Evolutionary conservation across 2,888 invertebrate species (phyloP).

Genomic region (Globia sparganii): DNA sequence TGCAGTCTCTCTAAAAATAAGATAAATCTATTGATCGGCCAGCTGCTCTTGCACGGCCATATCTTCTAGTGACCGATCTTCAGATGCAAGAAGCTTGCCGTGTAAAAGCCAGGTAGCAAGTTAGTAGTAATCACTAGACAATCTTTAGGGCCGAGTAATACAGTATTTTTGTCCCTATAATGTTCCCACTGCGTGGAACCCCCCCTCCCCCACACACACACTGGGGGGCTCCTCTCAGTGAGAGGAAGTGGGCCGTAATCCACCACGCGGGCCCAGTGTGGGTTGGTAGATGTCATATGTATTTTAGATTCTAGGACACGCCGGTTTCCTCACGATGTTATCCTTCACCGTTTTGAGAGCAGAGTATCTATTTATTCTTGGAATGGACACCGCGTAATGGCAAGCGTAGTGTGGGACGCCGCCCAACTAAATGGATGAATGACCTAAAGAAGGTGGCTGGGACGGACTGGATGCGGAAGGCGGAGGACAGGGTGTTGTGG

Average conservation of each 20-base stretch:
- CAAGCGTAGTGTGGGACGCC: too few relatives aligned
- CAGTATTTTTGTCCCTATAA: not conserved
- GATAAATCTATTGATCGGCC: not conserved
- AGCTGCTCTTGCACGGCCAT: not conserved
- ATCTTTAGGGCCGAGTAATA: not conserved
- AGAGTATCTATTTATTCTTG: too few relatives aligned
- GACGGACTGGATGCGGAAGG: too few relatives aligned
- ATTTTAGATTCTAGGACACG: too few relatives aligned
- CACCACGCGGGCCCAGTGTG: not conserved
- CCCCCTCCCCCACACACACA: too few relatives aligned
- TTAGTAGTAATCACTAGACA: not conserved
- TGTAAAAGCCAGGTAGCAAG: not conserved
- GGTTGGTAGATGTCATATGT: not conserved
- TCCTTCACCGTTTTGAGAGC: not conserved
- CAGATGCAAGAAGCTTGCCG: not conserved
- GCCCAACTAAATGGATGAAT: too few relatives aligned
- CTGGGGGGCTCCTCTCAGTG: not conserved
- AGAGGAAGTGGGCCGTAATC: not conserved
- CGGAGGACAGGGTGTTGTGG: too few relatives aligned
- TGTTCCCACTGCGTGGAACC: not conserved
- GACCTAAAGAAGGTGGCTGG: too few relatives aligned
- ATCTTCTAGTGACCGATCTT: not conserved
- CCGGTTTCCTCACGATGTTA: not conserved
- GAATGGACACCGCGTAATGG: too few relatives aligned
- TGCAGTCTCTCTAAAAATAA: conserved; percentile 33